These are phyloP conservation scores for Neoniphon sammara DNA, from an alignment of 2,797 vertebrate species.

Conservation along the genomic window DNA sequence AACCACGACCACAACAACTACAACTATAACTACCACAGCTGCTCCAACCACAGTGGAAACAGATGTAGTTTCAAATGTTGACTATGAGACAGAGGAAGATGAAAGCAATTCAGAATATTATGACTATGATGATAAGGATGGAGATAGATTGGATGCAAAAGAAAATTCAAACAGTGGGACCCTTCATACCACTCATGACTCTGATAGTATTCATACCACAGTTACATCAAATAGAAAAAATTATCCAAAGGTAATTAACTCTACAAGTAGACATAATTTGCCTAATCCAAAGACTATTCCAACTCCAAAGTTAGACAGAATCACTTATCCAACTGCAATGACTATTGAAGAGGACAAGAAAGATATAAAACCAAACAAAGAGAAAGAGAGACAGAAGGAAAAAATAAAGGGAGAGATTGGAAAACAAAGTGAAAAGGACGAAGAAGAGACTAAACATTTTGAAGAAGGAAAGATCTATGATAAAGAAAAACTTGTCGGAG, in stretches of 20 bases:
- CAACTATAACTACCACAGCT: slow-evolving; percentile 15
- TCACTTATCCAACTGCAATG: slow-evolving; percentile 12
- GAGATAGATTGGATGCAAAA: slow-evolving; percentile 40
- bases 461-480: slow-evolving; percentile 12
- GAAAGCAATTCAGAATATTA: slow-evolving; percentile 42
- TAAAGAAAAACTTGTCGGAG: neutral
- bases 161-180: slow-evolving; percentile 46
- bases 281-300: slow-evolving; percentile 33
- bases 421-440: slow-evolving; percentile 18
- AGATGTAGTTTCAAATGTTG: slow-evolving; percentile 34
- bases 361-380: slow-evolving; percentile 9
- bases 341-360: slow-evolving; percentile 13
- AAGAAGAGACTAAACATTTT: neutral
- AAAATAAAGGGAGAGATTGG: neutral
- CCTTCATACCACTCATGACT: slow-evolving; percentile 22
- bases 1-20: neutral
- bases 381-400: neutral
- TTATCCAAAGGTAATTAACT: neutral
- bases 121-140: slow-evolving; percentile 58
- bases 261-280: slow-evolving; percentile 9
- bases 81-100: slow-evolving; percentile 61
- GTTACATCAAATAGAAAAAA: slow-evolving; percentile 30
- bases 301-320: slow-evolving; percentile 18
- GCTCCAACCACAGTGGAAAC: slow-evolving; percentile 44
- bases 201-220: slow-evolving; percentile 11